Conservation (phyloP, 2,113 vertebrate genomes). For the Corythaeola cristata region DNA sequence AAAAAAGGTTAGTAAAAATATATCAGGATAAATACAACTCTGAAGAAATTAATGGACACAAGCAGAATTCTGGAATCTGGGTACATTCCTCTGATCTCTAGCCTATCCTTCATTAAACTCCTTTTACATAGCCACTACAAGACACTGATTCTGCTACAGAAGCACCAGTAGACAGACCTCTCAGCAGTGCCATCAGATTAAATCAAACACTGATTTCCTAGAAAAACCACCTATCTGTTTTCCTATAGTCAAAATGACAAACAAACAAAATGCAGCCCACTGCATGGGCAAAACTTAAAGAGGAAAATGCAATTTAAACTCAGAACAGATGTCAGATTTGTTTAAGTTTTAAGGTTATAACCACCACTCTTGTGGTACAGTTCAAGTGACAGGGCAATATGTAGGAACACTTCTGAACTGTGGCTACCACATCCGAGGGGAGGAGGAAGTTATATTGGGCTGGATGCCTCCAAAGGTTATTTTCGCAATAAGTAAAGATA, state of each 20-base stretch:
- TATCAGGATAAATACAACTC: neutral
- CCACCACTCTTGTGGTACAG: neutral
- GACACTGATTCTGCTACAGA: neutral
- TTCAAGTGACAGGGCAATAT: rapidly evolving
- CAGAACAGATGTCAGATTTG: neutral
- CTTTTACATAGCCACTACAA: neutral
- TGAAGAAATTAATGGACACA: neutral
- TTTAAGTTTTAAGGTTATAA: neutral
- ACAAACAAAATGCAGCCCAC: neutral
- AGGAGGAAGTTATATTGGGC: neutral
- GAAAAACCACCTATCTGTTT: neutral
- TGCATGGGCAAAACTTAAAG: neutral
- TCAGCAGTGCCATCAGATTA: neutral
- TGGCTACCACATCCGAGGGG: neutral
- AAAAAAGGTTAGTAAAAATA: neutral
- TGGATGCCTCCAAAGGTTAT: neutral
- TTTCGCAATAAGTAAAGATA: neutral
- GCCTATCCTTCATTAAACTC: neutral
- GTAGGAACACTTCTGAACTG: neutral
- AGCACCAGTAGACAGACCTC: neutral
- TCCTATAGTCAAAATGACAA: neutral
- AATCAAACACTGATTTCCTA: neutral
- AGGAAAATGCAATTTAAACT: neutral
- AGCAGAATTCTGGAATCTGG: neutral
- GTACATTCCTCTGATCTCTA: neutral